phyloP scores from a whole-genome alignment of 2,888 invertebrate genomes.

The Oscheius sp. region DNA sequence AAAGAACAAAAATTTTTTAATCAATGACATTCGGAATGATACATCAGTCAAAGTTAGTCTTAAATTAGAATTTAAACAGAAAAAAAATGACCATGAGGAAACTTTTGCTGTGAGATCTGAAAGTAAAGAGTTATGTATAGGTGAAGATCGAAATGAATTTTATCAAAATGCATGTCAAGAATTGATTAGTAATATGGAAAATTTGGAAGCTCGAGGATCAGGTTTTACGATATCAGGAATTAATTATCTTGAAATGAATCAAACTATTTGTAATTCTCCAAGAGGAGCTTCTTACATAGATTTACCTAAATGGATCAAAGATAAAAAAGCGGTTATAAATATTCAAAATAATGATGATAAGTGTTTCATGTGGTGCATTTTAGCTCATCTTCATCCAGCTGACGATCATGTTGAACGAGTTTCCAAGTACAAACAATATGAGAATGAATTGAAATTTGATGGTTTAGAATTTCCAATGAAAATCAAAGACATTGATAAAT shows the following conservation, averaged over 20 bases:
- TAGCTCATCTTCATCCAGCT: slow-evolving; percentile 28
- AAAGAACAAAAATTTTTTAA: slow-evolving; percentile 19
- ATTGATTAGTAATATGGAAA: slow-evolving; percentile 27
- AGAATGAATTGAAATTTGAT: slow-evolving; percentile 43
- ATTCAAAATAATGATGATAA: slow-evolving; percentile 24
- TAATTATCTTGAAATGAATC: slow-evolving; percentile 22
- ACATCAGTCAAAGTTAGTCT: slow-evolving; percentile 24
- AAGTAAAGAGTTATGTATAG: slow-evolving; percentile 26
- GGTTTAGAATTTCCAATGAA: slow-evolving; percentile 40
- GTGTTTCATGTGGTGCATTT: slow-evolving; percentile 30
- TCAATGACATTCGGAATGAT: slow-evolving; percentile 27
- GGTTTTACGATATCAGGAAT: slow-evolving; percentile 22
- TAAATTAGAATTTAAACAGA: slow-evolving; percentile 29
- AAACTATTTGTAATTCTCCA: slow-evolving; percentile 26
- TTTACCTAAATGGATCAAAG: slow-evolving; percentile 19
- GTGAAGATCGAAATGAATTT: slow-evolving; percentile 27
- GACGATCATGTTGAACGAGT: slow-evolving; percentile 36
- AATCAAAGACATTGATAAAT: slow-evolving; percentile 42
- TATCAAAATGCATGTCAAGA: slow-evolving; percentile 26
- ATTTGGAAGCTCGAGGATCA: slow-evolving; percentile 20
- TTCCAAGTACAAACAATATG: slow-evolving; percentile 33
- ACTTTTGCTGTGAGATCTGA: too few species aligned
- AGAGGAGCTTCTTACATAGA: slow-evolving; percentile 20
- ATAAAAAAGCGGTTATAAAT: slow-evolving; percentile 18
- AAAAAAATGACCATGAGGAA: slow-evolving; percentile 28